A percentile compares a stretch with the other conserved stretches of the same genome.
Conservation (phyloP, 1,140 invertebrate species). For the Latrodectus geometricus region DNA sequence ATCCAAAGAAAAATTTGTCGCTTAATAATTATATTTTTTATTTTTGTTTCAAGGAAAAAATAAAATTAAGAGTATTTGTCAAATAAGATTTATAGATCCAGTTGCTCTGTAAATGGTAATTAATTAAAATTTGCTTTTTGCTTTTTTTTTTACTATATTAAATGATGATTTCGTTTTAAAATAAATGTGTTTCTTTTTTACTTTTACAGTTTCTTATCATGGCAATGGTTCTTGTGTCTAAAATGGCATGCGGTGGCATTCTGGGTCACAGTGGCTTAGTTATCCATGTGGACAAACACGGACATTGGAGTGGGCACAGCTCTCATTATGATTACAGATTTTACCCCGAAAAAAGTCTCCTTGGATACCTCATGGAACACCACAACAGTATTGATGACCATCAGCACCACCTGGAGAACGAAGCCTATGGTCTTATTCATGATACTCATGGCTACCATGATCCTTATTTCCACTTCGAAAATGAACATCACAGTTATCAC, state of each 20-base stretch:
- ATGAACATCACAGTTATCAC: background rate
- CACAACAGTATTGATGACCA: constrained; percentile 1
- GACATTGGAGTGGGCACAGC: constrained; percentile 34
- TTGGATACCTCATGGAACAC: constrained; percentile 13
- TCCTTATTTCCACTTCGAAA: background rate
- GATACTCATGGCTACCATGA: constrained; percentile 6
- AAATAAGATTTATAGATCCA: background rate
- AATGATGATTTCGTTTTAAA: background rate
- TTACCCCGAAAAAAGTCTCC: constrained; percentile 39
- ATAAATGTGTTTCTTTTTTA: background rate
- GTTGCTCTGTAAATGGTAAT: background rate
- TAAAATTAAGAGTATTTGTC: background rate
- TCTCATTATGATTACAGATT: constrained; percentile 49
- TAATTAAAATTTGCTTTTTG: background rate
- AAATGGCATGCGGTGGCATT: background rate
- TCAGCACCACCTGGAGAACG: background rate
- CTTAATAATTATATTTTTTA: no score
- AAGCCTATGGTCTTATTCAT: background rate
- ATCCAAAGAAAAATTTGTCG: no score
- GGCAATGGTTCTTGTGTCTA: background rate
- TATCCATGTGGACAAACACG: constrained; percentile 44
- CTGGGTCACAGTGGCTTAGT: constrained; percentile 33
- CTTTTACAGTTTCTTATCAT: background rate
- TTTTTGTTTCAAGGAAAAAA: background rate
- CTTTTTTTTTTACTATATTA: background rate